Percentiles rank a stretch among this genome's conserved stretches.
Evolutionary conservation across 2,797 vertebrate genomes (phyloP).

Genomic region (Gobio occitaniae): DNA sequence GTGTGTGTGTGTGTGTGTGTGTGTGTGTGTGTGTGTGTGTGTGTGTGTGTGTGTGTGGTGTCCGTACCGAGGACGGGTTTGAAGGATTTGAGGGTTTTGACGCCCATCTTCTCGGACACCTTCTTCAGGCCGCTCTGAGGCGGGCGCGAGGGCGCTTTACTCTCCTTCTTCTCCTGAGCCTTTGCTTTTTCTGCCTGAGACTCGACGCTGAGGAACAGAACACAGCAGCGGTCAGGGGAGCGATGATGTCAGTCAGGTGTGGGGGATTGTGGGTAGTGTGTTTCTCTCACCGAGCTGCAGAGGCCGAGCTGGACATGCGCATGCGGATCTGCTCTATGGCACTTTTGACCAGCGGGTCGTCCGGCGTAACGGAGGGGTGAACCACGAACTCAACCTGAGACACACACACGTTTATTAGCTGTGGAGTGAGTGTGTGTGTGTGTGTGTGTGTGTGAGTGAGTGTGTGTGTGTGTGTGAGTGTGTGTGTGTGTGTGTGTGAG

Average conservation of each 20-base stretch:
- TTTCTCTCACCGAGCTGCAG: slow-evolving; percentile 81
- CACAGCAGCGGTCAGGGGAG: background rate
- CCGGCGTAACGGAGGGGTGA: slow-evolving; percentile 90
- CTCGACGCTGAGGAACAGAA: slow-evolving; percentile 67
- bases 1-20: too few species aligned
- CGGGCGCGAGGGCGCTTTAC: background rate
- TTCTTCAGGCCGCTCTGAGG: slow-evolving; percentile 55
- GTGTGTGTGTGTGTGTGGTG: background rate
- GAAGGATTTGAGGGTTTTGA: slow-evolving; percentile 76
- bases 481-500: too few species aligned
- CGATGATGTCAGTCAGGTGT: background rate
- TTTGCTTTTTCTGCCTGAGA: background rate
- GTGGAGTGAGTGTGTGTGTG: too few species aligned
- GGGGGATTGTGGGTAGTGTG: background rate
- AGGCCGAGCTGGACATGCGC: slow-evolving; percentile 90
- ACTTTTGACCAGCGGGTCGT: slow-evolving; percentile 84
- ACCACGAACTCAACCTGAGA: slow-evolving; percentile 91
- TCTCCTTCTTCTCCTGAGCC: background rate
- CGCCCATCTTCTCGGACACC: slow-evolving; percentile 73
- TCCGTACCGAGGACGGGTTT: slow-evolving; percentile 83
- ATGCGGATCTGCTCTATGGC: slow-evolving; percentile 94
- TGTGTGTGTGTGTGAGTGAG: too few species aligned
- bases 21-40: background rate
- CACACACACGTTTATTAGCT: background rate
- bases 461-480: too few species aligned